phyloP scores from a whole-genome alignment of 2,888 invertebrate species.

The Drepana falcataria region DNA sequence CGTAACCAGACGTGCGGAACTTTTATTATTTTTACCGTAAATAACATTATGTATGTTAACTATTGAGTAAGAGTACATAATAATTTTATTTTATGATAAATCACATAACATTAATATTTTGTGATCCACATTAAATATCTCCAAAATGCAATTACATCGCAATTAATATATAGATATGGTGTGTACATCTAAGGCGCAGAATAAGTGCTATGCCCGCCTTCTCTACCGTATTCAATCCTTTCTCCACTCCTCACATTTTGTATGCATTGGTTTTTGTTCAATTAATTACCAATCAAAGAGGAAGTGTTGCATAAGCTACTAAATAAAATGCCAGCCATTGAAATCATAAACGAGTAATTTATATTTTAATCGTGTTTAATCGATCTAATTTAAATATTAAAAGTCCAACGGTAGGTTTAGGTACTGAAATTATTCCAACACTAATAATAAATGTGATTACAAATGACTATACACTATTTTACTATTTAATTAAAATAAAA shows the following conservation, averaged over 20 bases:
- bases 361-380: constrained; percentile 8
- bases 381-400: constrained; percentile 15
- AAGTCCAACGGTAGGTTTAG: constrained; percentile 10
- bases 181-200: background rate
- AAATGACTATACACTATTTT: constrained; percentile 37
- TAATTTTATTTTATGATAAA: background rate
- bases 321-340: constrained; percentile 1
- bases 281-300: too few relatives aligned
- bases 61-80: background rate
- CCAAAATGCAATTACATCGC: background rate
- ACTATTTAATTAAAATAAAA: constrained; percentile 28
- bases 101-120: background rate
- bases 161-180: background rate
- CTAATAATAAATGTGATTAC: constrained; percentile 45
- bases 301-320: background rate
- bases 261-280: too few relatives aligned
- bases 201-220: background rate
- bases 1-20: background rate
- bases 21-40: too few relatives aligned
- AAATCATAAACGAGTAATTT: constrained; percentile 2
- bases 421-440: constrained; percentile 23
- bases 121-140: background rate
- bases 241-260: too few relatives aligned
- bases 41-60: too few relatives aligned
- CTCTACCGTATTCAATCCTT: background rate